phyloP scores from a whole-genome alignment of 2,888 invertebrate genomes.

The Tuta absoluta region DNA sequence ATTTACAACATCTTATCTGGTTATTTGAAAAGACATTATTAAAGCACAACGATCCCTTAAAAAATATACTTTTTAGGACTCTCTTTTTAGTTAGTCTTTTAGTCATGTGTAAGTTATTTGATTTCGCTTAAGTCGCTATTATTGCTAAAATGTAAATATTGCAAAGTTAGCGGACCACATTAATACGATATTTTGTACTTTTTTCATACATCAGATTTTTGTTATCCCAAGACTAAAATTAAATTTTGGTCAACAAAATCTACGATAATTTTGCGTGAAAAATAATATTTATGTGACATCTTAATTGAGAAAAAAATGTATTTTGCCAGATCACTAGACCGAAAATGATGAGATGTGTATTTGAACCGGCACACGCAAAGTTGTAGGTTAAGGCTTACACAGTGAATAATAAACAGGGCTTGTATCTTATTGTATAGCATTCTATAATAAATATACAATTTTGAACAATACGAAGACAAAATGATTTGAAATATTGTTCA shows the following conservation, averaged over 20 bases:
- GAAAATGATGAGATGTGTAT: constrained; percentile 11
- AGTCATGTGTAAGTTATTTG: constrained; percentile 2
- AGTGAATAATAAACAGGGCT: constrained; percentile 78
- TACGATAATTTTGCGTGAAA: not conserved
- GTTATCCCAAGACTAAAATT: not conserved
- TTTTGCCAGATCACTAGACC: not conserved
- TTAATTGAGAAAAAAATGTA: not conserved
- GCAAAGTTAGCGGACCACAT: constrained; percentile 62
- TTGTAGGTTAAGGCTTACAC: constrained; percentile 71
- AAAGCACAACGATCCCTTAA: too few species aligned
- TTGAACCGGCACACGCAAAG: constrained; percentile 17
- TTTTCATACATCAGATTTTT: constrained; percentile 22
- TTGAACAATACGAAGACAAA: constrained; percentile 71
- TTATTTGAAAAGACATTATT: too few species aligned
- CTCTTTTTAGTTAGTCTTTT: constrained; percentile 1
- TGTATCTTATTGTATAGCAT: constrained; percentile 73
- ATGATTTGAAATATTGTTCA: constrained; percentile 78
- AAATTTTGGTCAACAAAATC: not conserved
- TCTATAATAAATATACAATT: constrained; percentile 75
- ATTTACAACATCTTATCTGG: too few species aligned
- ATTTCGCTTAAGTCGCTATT: constrained; percentile 22
- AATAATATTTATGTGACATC: not conserved
- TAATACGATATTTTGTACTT: constrained; percentile 52
- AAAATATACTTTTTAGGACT: too few species aligned
- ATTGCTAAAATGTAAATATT: constrained; percentile 53